Evolutionary conservation across 2,113 vertebrate species (phyloP), one percentile per base, ranked within the genome.

Genomic region (Oceanites oceanicus): DNA sequence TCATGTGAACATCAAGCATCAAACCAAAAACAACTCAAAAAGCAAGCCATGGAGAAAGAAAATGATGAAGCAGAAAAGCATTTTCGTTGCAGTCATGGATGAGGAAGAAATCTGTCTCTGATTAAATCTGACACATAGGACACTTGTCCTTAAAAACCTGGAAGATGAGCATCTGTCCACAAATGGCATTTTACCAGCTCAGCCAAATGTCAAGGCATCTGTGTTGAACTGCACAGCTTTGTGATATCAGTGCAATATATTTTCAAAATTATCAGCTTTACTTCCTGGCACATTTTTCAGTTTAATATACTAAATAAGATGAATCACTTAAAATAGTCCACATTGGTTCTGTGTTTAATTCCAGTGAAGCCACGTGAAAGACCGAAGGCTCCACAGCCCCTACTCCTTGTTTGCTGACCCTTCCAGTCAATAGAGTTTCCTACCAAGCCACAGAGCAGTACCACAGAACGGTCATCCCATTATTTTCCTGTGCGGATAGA

Each of bases 181-280:
- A 19, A 95, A 91, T 74, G 61, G 76, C 85, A 49, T 82, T 67
- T 88, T 95, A 83, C 87, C 42, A 85, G 90, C 81, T 89, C 91
- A 93, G 94, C 94, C 94, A 96, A 96, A 96, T 95, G 90, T 96
- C 94, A 95, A 78, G 47, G 58, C 89, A 88, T 92, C 91, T 92
- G 94, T 92, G 80, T 63, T 91, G 89, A 95, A 75, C 81, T 87
- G 82, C 91, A 87, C 34, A 91, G 80, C 63, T 88, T 85, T 6
- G 15, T 94, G 67, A 59, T 66, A 92, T 89, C 77, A 53, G 15
- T 62, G 59, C 29, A 82, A 88, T 70, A 34, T 59, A 90, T 67
- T 92, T 96, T 76, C 67, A 87, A 97, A 94, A 95, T 83, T 66
- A 90, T 38, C 78, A 88, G 87, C 58, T 91, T 96, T 73, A 76